A percentile compares a stretch with the other conserved stretches of the same genome.
These are phyloP conservation scores for Agapornis roseicollis DNA, from an alignment of 2,113 vertebrate species.

Conservation along the genomic window DNA sequence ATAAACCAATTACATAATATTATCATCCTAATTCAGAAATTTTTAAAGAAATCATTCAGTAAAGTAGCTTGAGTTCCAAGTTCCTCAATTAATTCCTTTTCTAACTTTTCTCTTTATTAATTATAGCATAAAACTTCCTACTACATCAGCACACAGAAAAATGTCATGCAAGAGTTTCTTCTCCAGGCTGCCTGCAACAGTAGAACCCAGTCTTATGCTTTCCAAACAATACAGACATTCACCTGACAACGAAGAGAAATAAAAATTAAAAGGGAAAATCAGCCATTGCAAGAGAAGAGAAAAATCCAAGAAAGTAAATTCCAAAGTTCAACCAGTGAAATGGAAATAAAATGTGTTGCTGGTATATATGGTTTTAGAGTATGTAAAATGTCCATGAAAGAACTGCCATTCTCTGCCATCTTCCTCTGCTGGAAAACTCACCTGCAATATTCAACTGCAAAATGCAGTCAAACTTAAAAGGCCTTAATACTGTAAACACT, in stretches of 20 bases:
- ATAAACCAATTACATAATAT: neutral
- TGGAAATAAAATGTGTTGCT: neutral
- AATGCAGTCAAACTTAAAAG: neutral
- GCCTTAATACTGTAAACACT: neutral
- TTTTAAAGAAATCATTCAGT: neutral
- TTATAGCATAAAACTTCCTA: neutral
- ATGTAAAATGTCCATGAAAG: neutral
- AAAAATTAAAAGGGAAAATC: neutral
- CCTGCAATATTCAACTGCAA: neutral
- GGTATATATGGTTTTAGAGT: neutral
- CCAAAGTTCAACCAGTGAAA: neutral
- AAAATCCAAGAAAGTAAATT: neutral
- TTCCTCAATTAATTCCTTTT: neutral
- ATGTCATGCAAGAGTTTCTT: neutral
- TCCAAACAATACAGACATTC: neutral
- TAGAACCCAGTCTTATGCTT: neutral
- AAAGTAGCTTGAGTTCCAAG: neutral
- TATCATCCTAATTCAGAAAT: neutral
- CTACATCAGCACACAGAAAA: neutral
- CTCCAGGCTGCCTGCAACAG: neutral
- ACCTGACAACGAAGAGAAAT: neutral
- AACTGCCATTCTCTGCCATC: neutral
- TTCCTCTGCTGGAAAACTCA: neutral
- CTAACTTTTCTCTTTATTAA: neutral
- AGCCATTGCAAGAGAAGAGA: neutral